Conservation (phyloP, 2,113 vertebrate genomes). For the Hyla sarda region DNA sequence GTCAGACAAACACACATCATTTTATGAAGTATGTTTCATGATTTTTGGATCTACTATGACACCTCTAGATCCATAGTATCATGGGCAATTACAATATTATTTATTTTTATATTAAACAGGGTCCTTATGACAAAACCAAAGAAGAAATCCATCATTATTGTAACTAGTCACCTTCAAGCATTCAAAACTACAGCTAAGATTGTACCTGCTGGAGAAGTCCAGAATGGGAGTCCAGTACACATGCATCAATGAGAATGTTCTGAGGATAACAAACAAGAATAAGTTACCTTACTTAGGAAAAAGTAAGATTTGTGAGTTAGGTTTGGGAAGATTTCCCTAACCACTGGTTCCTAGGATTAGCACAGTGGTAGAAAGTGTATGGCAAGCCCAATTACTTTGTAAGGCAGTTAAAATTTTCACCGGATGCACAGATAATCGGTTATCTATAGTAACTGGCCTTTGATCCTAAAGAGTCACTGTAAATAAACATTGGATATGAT, state of each 20-base stretch:
- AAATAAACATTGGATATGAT: too few species aligned
- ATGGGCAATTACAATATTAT: too few species aligned
- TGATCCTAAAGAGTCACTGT: too few species aligned
- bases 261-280: constrained; percentile 65
- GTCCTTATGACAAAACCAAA: background rate
- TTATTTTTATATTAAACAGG: too few species aligned
- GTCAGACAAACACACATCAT: too few species aligned
- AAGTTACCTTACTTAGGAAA: background rate
- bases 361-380: background rate
- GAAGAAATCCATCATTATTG: background rate
- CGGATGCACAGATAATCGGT: background rate
- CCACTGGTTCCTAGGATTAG: background rate
- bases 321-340: background rate
- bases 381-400: background rate
- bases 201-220: constrained; percentile 95
- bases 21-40: too few species aligned
- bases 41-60: too few species aligned
- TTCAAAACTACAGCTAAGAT: background rate
- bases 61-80: too few species aligned
- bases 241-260: constrained; percentile 94
- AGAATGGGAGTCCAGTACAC: constrained; percentile 91
- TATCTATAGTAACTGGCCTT: background rate
- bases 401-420: background rate
- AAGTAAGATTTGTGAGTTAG: too few species aligned
- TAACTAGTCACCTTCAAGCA: background rate